These are phyloP conservation scores for Rotaria magnacalcarata DNA, from an alignment of 2,888 invertebrate genomes.

Conservation along the genomic window DNA sequence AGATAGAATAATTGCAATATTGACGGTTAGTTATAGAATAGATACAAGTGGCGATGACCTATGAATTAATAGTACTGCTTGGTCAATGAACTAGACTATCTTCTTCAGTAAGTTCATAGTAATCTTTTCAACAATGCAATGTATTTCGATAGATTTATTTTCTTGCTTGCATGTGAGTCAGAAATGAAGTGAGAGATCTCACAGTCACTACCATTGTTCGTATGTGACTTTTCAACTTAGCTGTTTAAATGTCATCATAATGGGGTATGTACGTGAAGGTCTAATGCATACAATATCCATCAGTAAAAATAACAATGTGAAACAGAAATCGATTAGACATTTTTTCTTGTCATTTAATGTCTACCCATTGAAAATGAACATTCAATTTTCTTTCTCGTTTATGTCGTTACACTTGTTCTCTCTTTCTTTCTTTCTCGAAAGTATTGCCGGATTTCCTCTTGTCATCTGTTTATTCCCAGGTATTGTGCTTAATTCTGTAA, in stretches of 20 bases:
- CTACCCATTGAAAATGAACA: neutral
- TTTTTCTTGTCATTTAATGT: neutral
- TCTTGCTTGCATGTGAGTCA: neutral
- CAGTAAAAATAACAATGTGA: constrained; percentile 1
- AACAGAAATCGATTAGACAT: neutral
- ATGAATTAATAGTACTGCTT: neutral
- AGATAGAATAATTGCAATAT: neutral
- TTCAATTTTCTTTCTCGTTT: neutral
- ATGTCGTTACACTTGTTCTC: neutral
- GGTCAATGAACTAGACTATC: neutral
- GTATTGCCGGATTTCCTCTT: neutral
- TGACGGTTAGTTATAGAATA: neutral
- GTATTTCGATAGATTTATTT: neutral
- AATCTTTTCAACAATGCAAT: neutral
- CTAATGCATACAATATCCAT: neutral
- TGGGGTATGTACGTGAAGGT: neutral
- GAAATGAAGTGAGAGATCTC: neutral
- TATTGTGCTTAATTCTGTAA: neutral
- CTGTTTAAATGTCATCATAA: neutral
- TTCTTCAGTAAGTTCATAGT: neutral
- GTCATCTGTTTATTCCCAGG: neutral
- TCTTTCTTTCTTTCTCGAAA: neutral
- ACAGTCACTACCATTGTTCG: neutral
- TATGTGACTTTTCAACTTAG: neutral
- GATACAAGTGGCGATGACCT: neutral